phyloP scores from a whole-genome alignment of 2,797 vertebrate species.

The Xiphorhynchus erythropygius region DNA sequence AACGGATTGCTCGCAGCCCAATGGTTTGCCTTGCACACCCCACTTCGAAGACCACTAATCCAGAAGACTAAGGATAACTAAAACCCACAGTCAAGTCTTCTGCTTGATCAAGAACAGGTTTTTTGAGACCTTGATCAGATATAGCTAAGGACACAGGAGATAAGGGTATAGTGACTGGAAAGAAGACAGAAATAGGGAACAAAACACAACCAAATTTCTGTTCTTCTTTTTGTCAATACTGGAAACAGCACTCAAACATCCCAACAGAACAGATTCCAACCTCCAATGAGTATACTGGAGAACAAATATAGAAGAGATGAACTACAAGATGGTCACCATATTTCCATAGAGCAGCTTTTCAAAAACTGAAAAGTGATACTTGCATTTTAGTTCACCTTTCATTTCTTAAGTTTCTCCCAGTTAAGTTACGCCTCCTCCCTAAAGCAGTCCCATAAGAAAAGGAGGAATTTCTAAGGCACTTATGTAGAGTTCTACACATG shows the following conservation, averaged over 20 bases:
- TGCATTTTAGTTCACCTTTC: background rate
- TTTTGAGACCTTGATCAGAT: background rate
- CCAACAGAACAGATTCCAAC: background rate
- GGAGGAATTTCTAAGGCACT: background rate
- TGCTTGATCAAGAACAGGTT: background rate
- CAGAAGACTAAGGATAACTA: background rate
- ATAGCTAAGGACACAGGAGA: background rate
- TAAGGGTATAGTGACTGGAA: background rate
- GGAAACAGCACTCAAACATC: background rate
- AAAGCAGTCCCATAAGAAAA: background rate
- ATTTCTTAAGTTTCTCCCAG: background rate
- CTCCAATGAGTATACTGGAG: background rate
- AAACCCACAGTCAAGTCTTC: background rate
- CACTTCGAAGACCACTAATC: background rate
- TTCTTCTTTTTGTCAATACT: background rate
- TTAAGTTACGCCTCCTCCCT: background rate
- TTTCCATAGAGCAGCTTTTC: background rate
- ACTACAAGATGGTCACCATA: background rate
- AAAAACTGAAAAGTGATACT: background rate
- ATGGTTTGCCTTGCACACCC: background rate
- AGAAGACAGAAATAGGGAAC: background rate
- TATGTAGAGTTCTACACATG: background rate
- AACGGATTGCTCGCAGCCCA: background rate
- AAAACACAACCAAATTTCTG: background rate
- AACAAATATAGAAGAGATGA: background rate